Conservation (phyloP, 1,140 invertebrate species). For the Pseudomyrmex pallidus region DNA sequence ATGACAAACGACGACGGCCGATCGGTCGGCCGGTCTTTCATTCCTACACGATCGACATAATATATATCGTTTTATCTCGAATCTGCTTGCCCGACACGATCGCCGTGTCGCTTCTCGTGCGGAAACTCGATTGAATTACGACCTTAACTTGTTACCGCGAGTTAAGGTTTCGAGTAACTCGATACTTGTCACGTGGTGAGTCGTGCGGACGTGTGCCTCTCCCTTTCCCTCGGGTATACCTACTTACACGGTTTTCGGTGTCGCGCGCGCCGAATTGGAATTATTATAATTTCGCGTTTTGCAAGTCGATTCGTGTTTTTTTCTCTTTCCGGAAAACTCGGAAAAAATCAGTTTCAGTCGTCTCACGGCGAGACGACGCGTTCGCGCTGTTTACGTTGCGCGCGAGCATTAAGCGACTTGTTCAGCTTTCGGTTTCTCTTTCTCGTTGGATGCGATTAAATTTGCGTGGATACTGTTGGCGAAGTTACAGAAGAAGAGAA, state of each 20-base stretch:
- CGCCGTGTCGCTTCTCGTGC: slow-evolving; percentile 44
- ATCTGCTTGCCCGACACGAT: slow-evolving; percentile 51
- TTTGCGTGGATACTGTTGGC: slow-evolving; percentile 44
- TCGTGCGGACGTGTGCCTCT: background rate
- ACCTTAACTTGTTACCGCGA: slow-evolving; percentile 51
- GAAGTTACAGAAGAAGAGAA: slow-evolving; percentile 34
- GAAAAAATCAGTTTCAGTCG: slow-evolving; percentile 1
- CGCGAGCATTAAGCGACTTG: no score
- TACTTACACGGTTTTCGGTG: background rate
- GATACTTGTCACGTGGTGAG: slow-evolving; percentile 40
- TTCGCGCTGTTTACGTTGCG: background rate
- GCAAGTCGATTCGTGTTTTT: background rate
- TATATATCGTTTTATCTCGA: slow-evolving; percentile 51
- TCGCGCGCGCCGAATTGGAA: slow-evolving; percentile 29
- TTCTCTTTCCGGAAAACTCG: background rate
- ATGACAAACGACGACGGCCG: slow-evolving; percentile 17
- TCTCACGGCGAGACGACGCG: background rate
- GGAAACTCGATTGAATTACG: slow-evolving; percentile 53
- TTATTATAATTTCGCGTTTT: slow-evolving; percentile 31
- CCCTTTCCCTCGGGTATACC: background rate
- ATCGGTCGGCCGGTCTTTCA: background rate
- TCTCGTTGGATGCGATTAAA: slow-evolving; percentile 50
- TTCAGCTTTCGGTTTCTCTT: no score
- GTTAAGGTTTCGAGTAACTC: slow-evolving; percentile 57
- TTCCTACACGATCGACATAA: slow-evolving; percentile 32